Conservation (phyloP, 2,888 invertebrate species). For the Serripes groenlandicus region DNA sequence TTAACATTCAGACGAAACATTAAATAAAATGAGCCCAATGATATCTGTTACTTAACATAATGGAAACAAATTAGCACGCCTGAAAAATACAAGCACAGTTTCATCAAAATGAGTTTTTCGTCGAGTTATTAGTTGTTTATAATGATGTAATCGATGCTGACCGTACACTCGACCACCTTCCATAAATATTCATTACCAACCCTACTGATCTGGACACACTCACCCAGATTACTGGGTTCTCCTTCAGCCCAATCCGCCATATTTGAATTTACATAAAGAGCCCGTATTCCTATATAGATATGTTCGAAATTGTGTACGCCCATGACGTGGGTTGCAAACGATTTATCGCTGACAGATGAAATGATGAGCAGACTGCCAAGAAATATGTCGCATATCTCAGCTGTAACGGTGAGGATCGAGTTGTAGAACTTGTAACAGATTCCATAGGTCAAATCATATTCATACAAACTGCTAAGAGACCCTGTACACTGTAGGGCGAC, state of each 20-base stretch:
- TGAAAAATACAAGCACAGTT: too few relatives aligned
- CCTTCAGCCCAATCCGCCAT: neutral
- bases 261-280: neutral
- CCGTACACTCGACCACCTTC: neutral
- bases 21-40: too few relatives aligned
- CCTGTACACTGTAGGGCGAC: neutral
- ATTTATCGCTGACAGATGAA: neutral
- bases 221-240: neutral
- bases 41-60: too few relatives aligned
- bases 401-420: neutral
- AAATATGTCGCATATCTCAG: neutral
- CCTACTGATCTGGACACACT: neutral
- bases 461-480: neutral
- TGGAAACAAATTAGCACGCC: too few relatives aligned
- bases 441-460: neutral
- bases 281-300: neutral
- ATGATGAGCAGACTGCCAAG: neutral
- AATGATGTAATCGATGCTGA: neutral
- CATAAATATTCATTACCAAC: neutral
- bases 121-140: neutral
- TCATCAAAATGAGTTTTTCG: too few relatives aligned
- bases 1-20: too few relatives aligned
- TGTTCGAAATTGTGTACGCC: neutral
- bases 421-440: conserved; percentile 11
- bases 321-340: neutral